phyloP scores from a whole-genome alignment of 2,113 vertebrate genomes.

The Ictalurus punctatus region DNA sequence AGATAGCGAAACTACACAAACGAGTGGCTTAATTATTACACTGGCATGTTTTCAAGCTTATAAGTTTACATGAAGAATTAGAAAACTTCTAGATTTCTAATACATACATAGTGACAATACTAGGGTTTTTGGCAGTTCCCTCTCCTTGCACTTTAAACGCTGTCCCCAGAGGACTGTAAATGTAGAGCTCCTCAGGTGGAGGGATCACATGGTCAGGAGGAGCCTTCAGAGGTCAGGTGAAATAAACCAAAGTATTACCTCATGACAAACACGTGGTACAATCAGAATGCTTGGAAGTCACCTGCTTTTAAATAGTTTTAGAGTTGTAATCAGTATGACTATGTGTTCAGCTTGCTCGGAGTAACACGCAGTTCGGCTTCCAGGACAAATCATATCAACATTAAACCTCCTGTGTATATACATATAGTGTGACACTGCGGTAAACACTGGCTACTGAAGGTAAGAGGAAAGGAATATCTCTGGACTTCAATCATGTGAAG shows the following conservation, averaged over 20 bases:
- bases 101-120: constrained; percentile 92
- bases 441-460: not conserved
- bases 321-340: not conserved
- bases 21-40: not conserved
- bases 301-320: not conserved
- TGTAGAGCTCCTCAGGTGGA: constrained; percentile 82
- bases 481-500: not conserved
- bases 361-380: not conserved
- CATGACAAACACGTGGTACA: not conserved
- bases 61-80: not conserved
- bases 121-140: constrained; percentile 83
- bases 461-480: constrained; percentile 7
- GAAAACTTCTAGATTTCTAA: constrained; percentile 6
- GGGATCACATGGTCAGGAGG: constrained; percentile 95
- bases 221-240: constrained; percentile 69
- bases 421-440: not conserved
- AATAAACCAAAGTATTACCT: constrained; percentile 19
- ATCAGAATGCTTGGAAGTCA: not conserved
- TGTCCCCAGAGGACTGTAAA: constrained; percentile 92
- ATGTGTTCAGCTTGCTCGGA: not conserved
- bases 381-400: not conserved
- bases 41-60: not conserved
- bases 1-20: constrained; percentile 88
- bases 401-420: not conserved
- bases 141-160: constrained; percentile 86